Evolutionary conservation across 2,888 invertebrate species (phyloP), one percentile per base, ranked within the genome.

Genomic region (Parasteatoda lunata): DNA sequence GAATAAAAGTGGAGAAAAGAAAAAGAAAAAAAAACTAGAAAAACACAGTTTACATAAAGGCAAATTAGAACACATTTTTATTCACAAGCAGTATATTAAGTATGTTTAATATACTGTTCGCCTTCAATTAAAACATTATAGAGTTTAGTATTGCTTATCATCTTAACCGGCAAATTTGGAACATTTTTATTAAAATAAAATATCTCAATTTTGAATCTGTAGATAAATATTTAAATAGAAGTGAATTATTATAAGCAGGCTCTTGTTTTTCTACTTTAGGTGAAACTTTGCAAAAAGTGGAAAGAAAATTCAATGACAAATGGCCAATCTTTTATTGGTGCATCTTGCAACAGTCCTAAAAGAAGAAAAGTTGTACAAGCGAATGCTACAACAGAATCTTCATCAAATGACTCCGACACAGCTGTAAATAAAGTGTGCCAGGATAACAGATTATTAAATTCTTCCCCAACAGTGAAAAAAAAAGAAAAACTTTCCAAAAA

Each of bases 201-300:
- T 51, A 30, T 52, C 8, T n/a, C 51, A 6, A 15, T 45, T 77
- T 66, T 51, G 4, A 5, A 49, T 68, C 51, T 49, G 5, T 13
- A 13, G 7, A 11, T 11, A 66, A 30, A n/a, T 66, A 66, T 48
- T 59, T 45, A 7, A 13, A 11, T 47, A 6, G 30, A n/a, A 13
- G 8, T 13, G 9, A 52, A 15, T 72, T 11, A 45, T 47, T 72
- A 52, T 54, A 73, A 73, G 5, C 7, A 4, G 15, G 8, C 51
- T 69, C 69, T 71, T 9, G n/a, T 47, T 71, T 54, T 45, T 54
- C 30, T 51, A 72, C 71, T 48, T 9, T 30, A 84, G 84, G 72
- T 84, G 70, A 84, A 72, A 73, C 8, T 77, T 11, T 70, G 71
- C 47, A 84, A 72, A 11, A 77, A 49, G 48, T 13, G 68, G n/a